A percentile compares a stretch with the other conserved stretches of the same genome.
phyloP scores from a whole-genome alignment of 2,113 vertebrate genomes.

The Rhombomys opimus region DNA sequence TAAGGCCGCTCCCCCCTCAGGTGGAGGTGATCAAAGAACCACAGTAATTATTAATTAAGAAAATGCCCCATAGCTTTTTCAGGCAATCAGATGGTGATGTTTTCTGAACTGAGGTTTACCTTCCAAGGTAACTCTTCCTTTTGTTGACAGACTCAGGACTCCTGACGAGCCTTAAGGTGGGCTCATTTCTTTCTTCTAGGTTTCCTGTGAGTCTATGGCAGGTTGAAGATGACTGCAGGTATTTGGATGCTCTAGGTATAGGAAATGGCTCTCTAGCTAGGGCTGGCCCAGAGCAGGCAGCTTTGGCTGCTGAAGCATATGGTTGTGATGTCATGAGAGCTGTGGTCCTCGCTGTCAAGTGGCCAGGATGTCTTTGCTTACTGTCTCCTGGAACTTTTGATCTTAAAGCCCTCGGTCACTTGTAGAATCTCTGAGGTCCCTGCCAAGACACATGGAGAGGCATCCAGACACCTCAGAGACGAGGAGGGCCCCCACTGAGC shows the following conservation, averaged over 20 bases:
- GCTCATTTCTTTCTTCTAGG: not conserved
- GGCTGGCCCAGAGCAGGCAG: not conserved
- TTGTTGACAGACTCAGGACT: not conserved
- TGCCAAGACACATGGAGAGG: not conserved
- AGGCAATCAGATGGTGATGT: not conserved
- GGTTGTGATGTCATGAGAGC: not conserved
- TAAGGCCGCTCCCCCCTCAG: too few relatives aligned
- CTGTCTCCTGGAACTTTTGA: not conserved
- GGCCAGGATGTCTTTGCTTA: not conserved
- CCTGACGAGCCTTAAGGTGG: not conserved
- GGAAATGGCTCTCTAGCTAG: not conserved
- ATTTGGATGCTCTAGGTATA: accelerated
- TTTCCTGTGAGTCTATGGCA: not conserved
- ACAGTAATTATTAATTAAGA: not conserved
- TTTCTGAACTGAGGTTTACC: not conserved
- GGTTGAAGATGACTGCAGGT: too few relatives aligned
- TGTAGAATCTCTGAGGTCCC: not conserved
- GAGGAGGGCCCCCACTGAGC: not conserved
- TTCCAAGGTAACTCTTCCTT: not conserved
- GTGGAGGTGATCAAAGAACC: too few relatives aligned
- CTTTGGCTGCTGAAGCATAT: not conserved
- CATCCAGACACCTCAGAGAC: not conserved
- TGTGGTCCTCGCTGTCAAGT: not conserved
- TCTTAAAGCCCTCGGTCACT: not conserved
- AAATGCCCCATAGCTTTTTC: not conserved